Base-by-base conservation (phyloP, 2,797 vertebrate species). In the Myotis vivesi region DNA sequence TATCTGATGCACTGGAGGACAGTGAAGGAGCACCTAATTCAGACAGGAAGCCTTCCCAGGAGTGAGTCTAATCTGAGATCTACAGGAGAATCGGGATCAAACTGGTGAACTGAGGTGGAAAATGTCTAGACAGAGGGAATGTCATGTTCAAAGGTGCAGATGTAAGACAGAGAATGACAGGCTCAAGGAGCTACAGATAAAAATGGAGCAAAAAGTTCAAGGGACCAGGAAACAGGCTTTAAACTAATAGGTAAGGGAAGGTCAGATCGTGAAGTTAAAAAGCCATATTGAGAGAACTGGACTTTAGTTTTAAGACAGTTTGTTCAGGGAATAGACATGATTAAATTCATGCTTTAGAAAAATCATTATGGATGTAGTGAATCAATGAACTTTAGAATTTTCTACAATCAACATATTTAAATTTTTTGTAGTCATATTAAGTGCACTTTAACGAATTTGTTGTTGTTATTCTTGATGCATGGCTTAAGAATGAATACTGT, bases 321-420 rank as follows among this genome's bases (percentile, higher is more conserved):
- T 91, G 16, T 77, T 83, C 7, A 55, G 36, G 36, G 13, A 88
- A 64, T 25, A 71, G 20, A 13, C 20, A 62, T 62, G 22, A 71
- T 94, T 92, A 44, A 2, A 23, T 76, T 95, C 19, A 72, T 81
- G 36, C 20, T 89, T 92, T 73, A 72, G 84, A 94, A 93, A 86
- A 93, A 84, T 87, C 46, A 64, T 72, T 89, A 22, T 87, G 36
- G 38, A 28, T 69, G 10, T 30, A 72, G 16, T 59, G 55, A 92
- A 46, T 92, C 72, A 93, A 81, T 44, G 49, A 30, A 57, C 6
- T 71, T 53, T 44, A 62, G 44, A 76, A 80, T 76, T 46, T 87
- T 90, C 19, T 19, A 68, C 9, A 69, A 38, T 25, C 49, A 92
- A 51, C 80, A 25, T 25, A 15, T 46, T 91, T 92, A 51, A 41